Evolutionary conservation across 2,113 vertebrate genomes (phyloP).

Genomic region (Hoplias malabaricus): DNA sequence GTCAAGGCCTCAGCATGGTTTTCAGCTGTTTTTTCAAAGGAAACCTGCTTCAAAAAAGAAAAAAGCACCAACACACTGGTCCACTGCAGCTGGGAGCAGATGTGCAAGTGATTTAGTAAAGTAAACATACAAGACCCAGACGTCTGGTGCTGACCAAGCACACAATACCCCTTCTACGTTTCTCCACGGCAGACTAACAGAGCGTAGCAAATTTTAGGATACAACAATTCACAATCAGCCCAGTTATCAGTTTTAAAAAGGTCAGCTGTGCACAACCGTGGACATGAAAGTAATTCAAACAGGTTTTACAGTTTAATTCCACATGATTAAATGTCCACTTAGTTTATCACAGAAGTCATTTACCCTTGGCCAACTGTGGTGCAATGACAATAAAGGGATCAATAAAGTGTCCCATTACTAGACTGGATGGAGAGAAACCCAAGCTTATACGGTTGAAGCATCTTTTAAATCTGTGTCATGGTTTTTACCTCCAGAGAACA

Average conservation of each 20-base stretch:
- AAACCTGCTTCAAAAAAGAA: slow-evolving; percentile 31
- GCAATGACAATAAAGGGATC: background rate
- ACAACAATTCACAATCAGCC: background rate
- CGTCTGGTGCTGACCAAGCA: slow-evolving; percentile 28
- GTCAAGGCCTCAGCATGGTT: background rate
- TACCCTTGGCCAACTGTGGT: background rate
- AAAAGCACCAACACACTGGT: slow-evolving; percentile 30
- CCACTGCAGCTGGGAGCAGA: slow-evolving; percentile 32
- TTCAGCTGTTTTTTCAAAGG: slow-evolving; percentile 37
- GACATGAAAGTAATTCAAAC: background rate
- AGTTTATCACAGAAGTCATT: background rate
- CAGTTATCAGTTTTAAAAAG: slow-evolving; percentile 30
- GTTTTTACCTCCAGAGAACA: too few relatives aligned
- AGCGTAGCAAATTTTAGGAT: background rate
- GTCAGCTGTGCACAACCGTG: slow-evolving; percentile 9
- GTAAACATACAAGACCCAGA: slow-evolving; percentile 47
- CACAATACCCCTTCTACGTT: slow-evolving; percentile 35
- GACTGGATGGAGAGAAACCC: background rate
- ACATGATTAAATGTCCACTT: background rate
- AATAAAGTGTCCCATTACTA: background rate
- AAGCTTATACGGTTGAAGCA: too few relatives aligned
- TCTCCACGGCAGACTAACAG: background rate
- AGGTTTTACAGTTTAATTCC: background rate
- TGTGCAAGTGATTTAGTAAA: slow-evolving; percentile 43
- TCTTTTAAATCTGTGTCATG: too few relatives aligned